Conservation (phyloP, 2,888 invertebrate species). For the Drosophila demipolita region DNA sequence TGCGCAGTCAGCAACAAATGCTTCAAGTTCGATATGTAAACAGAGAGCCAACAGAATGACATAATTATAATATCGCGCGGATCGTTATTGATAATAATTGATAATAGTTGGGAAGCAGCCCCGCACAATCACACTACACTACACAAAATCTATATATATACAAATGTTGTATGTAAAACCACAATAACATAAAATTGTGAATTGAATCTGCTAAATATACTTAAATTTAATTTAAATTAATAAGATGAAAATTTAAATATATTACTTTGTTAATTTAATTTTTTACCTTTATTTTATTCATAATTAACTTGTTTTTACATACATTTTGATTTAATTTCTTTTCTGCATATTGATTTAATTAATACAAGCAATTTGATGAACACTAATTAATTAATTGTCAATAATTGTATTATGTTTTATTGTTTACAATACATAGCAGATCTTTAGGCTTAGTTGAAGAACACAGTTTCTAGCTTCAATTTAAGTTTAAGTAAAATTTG, state of each 20-base stretch:
- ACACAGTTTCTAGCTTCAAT: not conserved
- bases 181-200: too few species aligned
- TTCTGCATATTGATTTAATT: slow-evolving; percentile 1
- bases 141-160: too few species aligned
- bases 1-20: too few species aligned
- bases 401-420: slow-evolving; percentile 32
- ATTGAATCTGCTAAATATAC: not conserved
- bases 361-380: not conserved
- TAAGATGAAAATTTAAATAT: not conserved
- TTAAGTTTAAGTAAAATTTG: not conserved
- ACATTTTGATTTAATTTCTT: not conserved
- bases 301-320: slow-evolving; percentile 5
- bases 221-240: not conserved
- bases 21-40: too few species aligned
- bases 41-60: too few species aligned
- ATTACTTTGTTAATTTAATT: not conserved
- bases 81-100: too few species aligned
- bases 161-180: too few species aligned
- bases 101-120: too few species aligned
- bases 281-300: not conserved
- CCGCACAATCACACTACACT: too few species aligned
- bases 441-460: slow-evolving; percentile 1
- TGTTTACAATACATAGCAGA: slow-evolving; percentile 31
- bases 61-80: too few species aligned
- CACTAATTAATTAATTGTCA: not conserved